Evolutionary conservation across 2,797 vertebrate species (phyloP), one percentile per base, ranked within the genome.

Genomic region (Chelidonichthys spinosus): DNA sequence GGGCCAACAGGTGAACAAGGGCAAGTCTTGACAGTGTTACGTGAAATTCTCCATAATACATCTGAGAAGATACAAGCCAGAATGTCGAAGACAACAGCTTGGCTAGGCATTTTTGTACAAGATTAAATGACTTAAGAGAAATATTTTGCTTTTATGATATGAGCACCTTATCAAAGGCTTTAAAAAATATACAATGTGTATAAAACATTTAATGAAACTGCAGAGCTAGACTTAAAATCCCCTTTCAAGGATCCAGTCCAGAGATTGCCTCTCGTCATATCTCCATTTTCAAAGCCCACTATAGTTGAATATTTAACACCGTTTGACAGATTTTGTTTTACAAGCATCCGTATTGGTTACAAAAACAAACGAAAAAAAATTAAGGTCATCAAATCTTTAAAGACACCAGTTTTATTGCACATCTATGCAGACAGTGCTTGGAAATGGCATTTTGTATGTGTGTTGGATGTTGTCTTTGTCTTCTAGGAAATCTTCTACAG

Each of bases 341-440:
- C 87, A 92, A 94, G 91, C 86, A 86, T 93, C 78, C 15, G 69
- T 89, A 87, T 91, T 87, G 87, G 85, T 92, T 93, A 91, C 87
- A 83, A 92, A 92, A 85, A 70, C 49, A 56, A 78, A 64, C 18
- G 44, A 92, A 93, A 90, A 91, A 91, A 85, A 92, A 91, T 90
- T 79, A 93, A 92, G 89, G 87, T 94, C 56, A 89, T 91, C 75
- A 85, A 85, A 92, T 90, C 83, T 91, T 94, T 89, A 94, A 94
- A 94, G 94, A 95, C 94, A 96, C 92, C 95, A 94, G 93, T 96
- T 97, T 97, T 98, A 99, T 96, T 97, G 96, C 96, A 98, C 96
- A 97, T 96, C 95, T 96, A 96, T 93, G 93, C 94, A 97, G 95
- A 96, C 95, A 96, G 89, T 96, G 94, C 94, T 95, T 87, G 89